Evolutionary conservation across 2,113 vertebrate genomes (phyloP), one percentile per base, ranked within the genome.

Genomic region (Aviceda subcristata): DNA sequence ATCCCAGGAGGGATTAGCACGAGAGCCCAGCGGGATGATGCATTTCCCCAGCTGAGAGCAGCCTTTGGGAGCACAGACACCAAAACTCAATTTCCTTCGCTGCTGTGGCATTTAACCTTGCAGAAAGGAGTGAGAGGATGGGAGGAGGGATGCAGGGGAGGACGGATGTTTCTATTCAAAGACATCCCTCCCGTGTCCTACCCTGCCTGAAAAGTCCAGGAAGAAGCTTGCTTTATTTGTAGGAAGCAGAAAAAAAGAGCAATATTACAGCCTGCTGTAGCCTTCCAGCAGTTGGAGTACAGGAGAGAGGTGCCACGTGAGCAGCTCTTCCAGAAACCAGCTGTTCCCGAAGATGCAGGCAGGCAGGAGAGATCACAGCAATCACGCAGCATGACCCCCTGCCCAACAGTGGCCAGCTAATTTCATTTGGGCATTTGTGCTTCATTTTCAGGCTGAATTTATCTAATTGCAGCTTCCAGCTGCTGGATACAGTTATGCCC

Each of bases 81-180:
- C n/a, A 68, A 90, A 91, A 88, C 83, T 84, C 94, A 77, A 92
- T 95, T 88, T 94, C 78, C 73, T 83, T 22, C 86, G 50, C 51
- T 8, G 34, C 90, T n/a, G 20, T 39, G 72, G 72, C 82, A 81
- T 75, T 90, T 88, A 64, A 94, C 95, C 88, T 63, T 17, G 21
- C 2, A 8, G 82, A 50, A 74, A 63, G 63, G 57, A 92, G 68
- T 0, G 5, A 41, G 19, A 38, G 74, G 62, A 67, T 19, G 41
- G 34, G 79, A 63, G 92, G 78, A 86, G 48, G 36, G 66, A 82
- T 34, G 74, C 43, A 60, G 57, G 46, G 45, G 43, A 94, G 48
- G 66, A 71, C 1, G 5, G 94, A 79, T 80, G 39, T 6, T 88
- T 48, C 80, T 60, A 34, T 32, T 63, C 80, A 59, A 43, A 83